A percentile compares a stretch with the other conserved stretches of the same genome.
Evolutionary conservation across 2,888 invertebrate genomes (phyloP).

Genomic region (Agapostemon virescens): DNA sequence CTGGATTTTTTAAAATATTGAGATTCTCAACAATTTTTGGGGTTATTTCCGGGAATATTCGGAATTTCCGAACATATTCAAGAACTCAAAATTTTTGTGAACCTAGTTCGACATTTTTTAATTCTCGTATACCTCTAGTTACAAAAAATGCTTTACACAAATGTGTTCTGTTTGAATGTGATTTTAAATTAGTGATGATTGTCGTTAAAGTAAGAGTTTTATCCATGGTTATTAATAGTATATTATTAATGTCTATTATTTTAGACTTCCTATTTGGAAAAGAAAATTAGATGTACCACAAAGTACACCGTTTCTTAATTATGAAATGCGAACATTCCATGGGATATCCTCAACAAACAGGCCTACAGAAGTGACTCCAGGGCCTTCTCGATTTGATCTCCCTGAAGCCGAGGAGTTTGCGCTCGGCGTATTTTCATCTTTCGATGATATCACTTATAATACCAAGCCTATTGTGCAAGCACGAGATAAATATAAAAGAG

Average conservation of each 20-base stretch:
- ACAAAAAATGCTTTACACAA: too few species aligned
- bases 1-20: too few species aligned
- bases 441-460: slow-evolving; percentile 87
- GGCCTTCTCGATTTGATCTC: slow-evolving; percentile 86
- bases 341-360: slow-evolving; percentile 65
- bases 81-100: too few species aligned
- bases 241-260: slow-evolving; percentile 41
- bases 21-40: too few species aligned
- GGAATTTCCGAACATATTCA: too few species aligned
- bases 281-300: slow-evolving; percentile 79
- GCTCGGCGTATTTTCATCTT: slow-evolving; percentile 84
- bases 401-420: slow-evolving; percentile 87
- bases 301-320: slow-evolving; percentile 57
- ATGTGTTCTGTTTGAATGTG: background rate
- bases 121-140: too few species aligned
- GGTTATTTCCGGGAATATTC: too few species aligned
- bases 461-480: slow-evolving; percentile 86
- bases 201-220: background rate
- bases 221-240: slow-evolving; percentile 9
- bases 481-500: slow-evolving; percentile 76
- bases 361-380: slow-evolving; percentile 80
- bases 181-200: background rate
- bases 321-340: slow-evolving; percentile 72
- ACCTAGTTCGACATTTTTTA: too few species aligned
- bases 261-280: slow-evolving; percentile 83